Conservation (phyloP, 2,797 vertebrate genomes). For the Poeciliopsis infans region DNA sequence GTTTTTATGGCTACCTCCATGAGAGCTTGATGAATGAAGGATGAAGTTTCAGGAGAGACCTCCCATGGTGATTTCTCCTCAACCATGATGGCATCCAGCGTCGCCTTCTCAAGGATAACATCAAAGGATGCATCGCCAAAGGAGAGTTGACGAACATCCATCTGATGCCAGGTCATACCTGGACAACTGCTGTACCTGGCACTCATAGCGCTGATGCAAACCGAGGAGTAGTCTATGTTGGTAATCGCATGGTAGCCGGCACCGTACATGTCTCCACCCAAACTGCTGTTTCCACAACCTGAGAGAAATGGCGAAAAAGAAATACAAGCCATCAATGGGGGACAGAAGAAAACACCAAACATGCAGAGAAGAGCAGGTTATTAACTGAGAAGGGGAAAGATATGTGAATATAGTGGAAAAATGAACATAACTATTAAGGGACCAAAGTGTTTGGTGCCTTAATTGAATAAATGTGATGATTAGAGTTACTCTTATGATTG, state of each 20-base stretch:
- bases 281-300: constrained; percentile 92
- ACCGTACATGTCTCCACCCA: constrained; percentile 86
- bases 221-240: constrained; percentile 91
- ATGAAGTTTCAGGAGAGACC: constrained; percentile 73
- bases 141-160: constrained; percentile 85
- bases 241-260: constrained; percentile 86
- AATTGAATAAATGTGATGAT: constrained; percentile 31
- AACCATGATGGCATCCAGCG: constrained; percentile 88
- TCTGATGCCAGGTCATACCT: constrained; percentile 87
- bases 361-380: not conserved
- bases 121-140: constrained; percentile 84
- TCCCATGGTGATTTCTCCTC: constrained; percentile 88
- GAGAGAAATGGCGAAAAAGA: constrained; percentile 3
- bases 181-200: constrained; percentile 76
- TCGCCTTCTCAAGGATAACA: constrained; percentile 91
- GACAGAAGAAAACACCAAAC: not conserved
- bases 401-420: not conserved
- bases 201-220: constrained; percentile 87
- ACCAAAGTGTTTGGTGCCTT: constrained; percentile 16
- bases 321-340: not conserved
- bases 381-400: not conserved
- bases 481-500: constrained; percentile 8
- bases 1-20: constrained; percentile 67
- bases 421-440: not conserved
- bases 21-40: constrained; percentile 80